These are phyloP conservation scores for Punctoribates punctum DNA, from an alignment of 2,888 invertebrate genomes.

Conservation along the genomic window DNA sequence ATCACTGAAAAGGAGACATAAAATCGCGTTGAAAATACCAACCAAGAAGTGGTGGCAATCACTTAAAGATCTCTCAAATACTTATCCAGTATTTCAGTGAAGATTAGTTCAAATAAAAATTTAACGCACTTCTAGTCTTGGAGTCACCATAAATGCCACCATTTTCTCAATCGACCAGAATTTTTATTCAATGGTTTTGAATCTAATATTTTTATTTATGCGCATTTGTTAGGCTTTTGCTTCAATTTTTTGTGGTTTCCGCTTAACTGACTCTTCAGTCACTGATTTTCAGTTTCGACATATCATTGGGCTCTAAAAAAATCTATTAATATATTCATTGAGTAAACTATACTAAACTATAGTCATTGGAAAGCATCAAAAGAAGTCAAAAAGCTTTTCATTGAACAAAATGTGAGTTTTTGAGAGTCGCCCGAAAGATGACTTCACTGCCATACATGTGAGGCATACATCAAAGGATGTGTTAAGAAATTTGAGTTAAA, in stretches of 20 bases:
- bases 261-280: neutral
- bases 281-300: neutral
- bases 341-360: neutral
- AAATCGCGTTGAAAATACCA: neutral
- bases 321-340: constrained; percentile 33
- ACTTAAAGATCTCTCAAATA: neutral
- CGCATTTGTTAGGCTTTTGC: constrained; percentile 19
- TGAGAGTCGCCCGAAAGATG: constrained; percentile 12
- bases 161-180: neutral
- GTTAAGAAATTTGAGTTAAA: neutral
- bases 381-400: neutral
- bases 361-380: neutral
- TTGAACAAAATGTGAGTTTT: neutral
- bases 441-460: constrained; percentile 13
- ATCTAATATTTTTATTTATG: constrained; percentile 20
- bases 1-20: neutral
- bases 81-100: constrained; percentile 3
- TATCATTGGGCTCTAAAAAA: constrained; percentile 20
- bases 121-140: neutral
- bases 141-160: neutral
- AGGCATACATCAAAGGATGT: neutral
- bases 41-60: neutral
- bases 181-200: neutral
- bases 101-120: constrained; percentile 15
- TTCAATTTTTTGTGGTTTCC: constrained; percentile 21